A percentile compares a stretch with the other conserved stretches of the same genome.
Conservation (phyloP, 1,140 invertebrate genomes). For the Pseudomyrmex concolor region DNA sequence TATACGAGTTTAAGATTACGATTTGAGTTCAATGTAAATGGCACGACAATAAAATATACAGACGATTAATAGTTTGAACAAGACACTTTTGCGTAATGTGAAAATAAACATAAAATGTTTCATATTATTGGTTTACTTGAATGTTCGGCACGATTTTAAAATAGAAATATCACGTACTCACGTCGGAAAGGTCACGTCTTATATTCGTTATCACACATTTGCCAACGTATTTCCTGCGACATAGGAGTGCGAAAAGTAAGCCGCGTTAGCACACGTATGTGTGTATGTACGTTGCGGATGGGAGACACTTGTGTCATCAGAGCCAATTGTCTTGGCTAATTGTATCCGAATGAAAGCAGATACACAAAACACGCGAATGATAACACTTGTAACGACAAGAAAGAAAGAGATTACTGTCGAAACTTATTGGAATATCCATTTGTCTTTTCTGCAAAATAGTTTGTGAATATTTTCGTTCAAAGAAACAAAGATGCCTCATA, state of each 20-base stretch:
- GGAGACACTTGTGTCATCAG: slow-evolving; percentile 71
- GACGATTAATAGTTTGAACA: neutral
- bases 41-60: neutral
- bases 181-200: slow-evolving; percentile 6
- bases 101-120: too few relatives aligned
- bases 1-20: slow-evolving; percentile 38
- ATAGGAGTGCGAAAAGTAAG: slow-evolving; percentile 43
- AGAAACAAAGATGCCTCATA: neutral
- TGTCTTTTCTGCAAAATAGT: neutral
- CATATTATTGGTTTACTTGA: too few relatives aligned
- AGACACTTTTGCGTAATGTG: neutral
- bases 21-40: neutral
- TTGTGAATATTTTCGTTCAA: neutral
- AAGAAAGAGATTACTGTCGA: neutral
- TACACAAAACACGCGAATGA: neutral
- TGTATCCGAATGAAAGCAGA: neutral
- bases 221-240: neutral
- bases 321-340: neutral
- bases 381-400: neutral
- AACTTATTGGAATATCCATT: slow-evolving; percentile 8
- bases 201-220: slow-evolving; percentile 21
- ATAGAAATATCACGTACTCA: neutral
- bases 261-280: slow-evolving; percentile 5
- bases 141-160: too few relatives aligned
- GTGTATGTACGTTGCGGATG: neutral